Percentiles rank a stretch among this genome's conserved stretches.
Evolutionary conservation across 2,888 invertebrate genomes (phyloP).

Genomic region (Galeopsomyia nigrocyanea): DNA sequence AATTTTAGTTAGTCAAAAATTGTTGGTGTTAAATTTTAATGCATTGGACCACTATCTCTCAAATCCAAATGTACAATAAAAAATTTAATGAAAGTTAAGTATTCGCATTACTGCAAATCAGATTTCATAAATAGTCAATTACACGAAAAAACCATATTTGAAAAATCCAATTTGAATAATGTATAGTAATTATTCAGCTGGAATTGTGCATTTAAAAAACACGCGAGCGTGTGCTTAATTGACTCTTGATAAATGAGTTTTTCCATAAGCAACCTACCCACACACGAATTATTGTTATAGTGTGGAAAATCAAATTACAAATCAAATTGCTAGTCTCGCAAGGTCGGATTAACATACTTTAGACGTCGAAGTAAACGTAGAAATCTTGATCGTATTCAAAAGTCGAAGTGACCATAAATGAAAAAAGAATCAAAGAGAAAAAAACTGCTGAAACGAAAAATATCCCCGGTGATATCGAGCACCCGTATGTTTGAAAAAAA

Average conservation of each 20-base stretch:
- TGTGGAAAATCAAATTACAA: constrained; percentile 11
- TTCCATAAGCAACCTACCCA: constrained; percentile 11
- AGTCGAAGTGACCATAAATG: not conserved
- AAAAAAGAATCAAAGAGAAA: not conserved
- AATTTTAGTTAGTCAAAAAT: no score
- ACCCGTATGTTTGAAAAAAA: not conserved
- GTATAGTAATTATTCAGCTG: constrained; percentile 8
- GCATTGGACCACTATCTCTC: no score
- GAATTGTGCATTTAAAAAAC: constrained; percentile 26
- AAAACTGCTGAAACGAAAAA: constrained; percentile 40
- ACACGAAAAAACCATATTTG: no score
- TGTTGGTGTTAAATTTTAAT: no score
- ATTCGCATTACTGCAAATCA: no score
- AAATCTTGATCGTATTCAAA: not conserved
- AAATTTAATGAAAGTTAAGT: no score
- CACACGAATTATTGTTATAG: constrained; percentile 2
- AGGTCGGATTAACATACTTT: not conserved
- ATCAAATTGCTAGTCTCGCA: constrained; percentile 17
- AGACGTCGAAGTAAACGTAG: not conserved
- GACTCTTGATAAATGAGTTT: constrained; percentile 11
- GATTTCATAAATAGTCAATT: no score
- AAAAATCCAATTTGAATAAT: no score
- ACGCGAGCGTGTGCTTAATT: constrained; percentile 2
- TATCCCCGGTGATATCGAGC: not conserved
- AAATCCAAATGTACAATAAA: no score